These are phyloP conservation scores for Hanleya hanleyi DNA, from an alignment of 2,888 invertebrate genomes.

Conservation along the genomic window DNA sequence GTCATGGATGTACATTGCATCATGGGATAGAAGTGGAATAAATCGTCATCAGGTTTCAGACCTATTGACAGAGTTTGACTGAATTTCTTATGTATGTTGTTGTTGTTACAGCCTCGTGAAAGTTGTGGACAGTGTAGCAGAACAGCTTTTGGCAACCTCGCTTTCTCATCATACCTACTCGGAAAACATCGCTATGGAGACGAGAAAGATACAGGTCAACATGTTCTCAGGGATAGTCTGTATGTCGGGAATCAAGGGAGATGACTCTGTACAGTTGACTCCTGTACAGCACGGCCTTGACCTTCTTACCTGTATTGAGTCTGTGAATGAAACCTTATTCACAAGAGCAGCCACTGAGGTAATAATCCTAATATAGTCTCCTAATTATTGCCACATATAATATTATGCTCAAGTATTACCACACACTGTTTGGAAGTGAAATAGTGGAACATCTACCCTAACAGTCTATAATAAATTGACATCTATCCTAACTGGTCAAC, in stretches of 20 bases:
- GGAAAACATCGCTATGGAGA: slow-evolving; percentile 44
- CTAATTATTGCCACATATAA: not conserved
- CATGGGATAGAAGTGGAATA: too few species aligned
- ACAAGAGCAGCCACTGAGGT: not conserved
- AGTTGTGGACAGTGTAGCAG: slow-evolving; percentile 37
- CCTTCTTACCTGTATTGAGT: not conserved
- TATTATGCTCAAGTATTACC: not conserved
- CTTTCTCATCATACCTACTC: slow-evolving; percentile 31
- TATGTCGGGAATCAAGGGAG: not conserved
- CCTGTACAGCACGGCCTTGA: not conserved
- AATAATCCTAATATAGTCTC: not conserved
- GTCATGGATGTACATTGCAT: too few species aligned
- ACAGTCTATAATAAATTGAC: too few species aligned
- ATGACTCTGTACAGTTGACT: not conserved
- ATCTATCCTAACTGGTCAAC: too few species aligned
- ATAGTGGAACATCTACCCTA: too few species aligned
- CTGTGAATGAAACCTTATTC: slow-evolving; percentile 1
- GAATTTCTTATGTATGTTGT: too few species aligned
- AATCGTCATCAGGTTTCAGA: too few species aligned
- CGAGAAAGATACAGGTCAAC: slow-evolving; percentile 29
- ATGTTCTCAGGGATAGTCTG: slow-evolving; percentile 39
- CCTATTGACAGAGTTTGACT: too few species aligned
- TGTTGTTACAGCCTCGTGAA: slow-evolving; percentile 35
- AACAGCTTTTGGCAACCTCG: slow-evolving; percentile 23
- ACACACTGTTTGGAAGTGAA: too few species aligned